Percentiles rank a stretch among this genome's conserved stretches.
Evolutionary conservation across 2,888 invertebrate species (phyloP).

Genomic region (Xestoiulus laeticollis): DNA sequence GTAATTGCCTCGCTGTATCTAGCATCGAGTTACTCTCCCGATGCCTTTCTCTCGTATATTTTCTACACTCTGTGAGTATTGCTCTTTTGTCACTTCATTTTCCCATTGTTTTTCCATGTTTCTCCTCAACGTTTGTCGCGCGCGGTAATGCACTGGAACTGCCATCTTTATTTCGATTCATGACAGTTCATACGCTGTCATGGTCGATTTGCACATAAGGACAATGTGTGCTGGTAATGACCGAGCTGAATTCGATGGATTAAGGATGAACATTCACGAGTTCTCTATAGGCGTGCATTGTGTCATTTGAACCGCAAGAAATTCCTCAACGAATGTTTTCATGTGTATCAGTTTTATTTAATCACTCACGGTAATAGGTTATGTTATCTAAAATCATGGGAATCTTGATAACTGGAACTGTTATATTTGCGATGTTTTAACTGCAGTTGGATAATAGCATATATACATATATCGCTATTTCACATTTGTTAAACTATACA

Average conservation of each 20-base stretch:
- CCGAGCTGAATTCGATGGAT: neutral
- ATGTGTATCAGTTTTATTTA: too few relatives aligned
- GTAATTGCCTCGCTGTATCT: neutral
- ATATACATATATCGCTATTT: too few relatives aligned
- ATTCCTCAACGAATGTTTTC: too few relatives aligned
- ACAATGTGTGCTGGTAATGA: neutral
- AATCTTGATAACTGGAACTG: too few relatives aligned
- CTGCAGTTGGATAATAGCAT: too few relatives aligned
- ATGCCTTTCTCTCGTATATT: neutral
- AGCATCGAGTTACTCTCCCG: constrained; percentile 19
- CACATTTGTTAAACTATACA: too few relatives aligned
- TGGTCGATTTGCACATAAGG: constrained; percentile 30
- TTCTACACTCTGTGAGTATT: neutral
- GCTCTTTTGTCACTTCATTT: neutral
- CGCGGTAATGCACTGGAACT: neutral
- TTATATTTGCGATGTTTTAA: too few relatives aligned
- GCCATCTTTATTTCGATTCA: constrained; percentile 24
- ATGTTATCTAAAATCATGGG: too few relatives aligned
- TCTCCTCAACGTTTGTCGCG: neutral
- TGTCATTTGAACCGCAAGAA: too few relatives aligned
- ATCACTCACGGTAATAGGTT: too few relatives aligned
- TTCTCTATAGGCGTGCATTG: neutral
- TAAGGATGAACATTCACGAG: neutral
- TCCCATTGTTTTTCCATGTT: constrained; percentile 5
- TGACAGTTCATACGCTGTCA: constrained; percentile 13